Base-by-base conservation (phyloP, 1,140 invertebrate species). In the Drosophila gunungcola region DNA sequence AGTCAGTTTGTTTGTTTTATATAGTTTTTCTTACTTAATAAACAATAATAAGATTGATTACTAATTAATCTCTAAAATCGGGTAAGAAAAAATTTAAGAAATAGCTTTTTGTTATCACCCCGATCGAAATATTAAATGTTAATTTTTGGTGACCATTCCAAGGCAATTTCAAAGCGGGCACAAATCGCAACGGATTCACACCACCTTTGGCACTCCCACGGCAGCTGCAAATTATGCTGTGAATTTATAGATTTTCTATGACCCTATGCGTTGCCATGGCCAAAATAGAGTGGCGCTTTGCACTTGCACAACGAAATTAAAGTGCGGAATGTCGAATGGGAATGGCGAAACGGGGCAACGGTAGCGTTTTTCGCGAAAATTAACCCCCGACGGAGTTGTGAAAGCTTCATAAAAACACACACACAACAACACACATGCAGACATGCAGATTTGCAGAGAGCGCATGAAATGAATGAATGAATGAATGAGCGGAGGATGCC, bases 181-280 rank as follows among this genome's bases (percentile, higher is more conserved):
- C 9, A 12, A 12, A 5, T 27, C 11, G 16, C 16, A 21, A 21
- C 16, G 16, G 16, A 21, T 1, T 21, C 43, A 46, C 21, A 5
- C 21, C 43, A 21, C 39, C 39, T 6, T 5, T 48, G 16, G 21
- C 38, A 43, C 38, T 54, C 49, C 60, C 60, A 34, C 60, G 42
- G 53, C 62, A 48, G 62, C 62, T 65, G 61, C 43, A 74, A 64
- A 75, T 65, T 43, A 74, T 75, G 39, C 39, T 74, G 45, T 4
- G 60, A 74, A 75, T 75, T 75, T 75, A 75, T 74, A 75, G 73
- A 74, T 75, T 74, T 57, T 64, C 52, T 21, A 56, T 74, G 52
- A 56, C 32, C 70, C 52, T 41, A 25, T 32, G 72, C 42, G 69
- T 74, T 74, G 51, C 73, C 43, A 56, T 73, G 45, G 46, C 29